A percentile compares a stretch with the other conserved stretches of the same genome.
Evolutionary conservation across 2,113 vertebrate genomes (phyloP).

Genomic region (Procavia capensis): DNA sequence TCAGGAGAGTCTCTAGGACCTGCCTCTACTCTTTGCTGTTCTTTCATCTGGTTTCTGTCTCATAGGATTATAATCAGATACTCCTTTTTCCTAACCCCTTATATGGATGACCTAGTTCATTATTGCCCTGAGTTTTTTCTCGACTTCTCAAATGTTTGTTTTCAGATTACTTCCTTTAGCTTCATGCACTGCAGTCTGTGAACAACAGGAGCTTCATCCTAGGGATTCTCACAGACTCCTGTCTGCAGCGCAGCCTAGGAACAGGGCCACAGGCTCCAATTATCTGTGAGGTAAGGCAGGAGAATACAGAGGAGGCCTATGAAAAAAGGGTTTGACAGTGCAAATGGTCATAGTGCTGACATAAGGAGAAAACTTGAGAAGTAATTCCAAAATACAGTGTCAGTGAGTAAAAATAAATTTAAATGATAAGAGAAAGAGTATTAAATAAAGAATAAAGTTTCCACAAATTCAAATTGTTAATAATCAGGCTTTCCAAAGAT

Average conservation of each 20-base stretch:
- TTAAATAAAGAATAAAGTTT: not conserved
- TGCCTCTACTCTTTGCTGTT: not conserved
- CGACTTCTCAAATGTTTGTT: not conserved
- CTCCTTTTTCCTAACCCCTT: not conserved
- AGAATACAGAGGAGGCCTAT: fast-evolving
- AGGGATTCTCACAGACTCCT: not conserved
- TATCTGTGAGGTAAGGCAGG: not conserved
- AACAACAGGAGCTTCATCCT: not conserved
- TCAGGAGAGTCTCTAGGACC: not conserved
- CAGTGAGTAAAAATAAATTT: not conserved
- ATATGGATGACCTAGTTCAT: not conserved
- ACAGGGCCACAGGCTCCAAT: no score
- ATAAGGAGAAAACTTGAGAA: not conserved
- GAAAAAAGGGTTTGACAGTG: not conserved
- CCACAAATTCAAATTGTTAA: not conserved
- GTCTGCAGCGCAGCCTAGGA: not conserved
- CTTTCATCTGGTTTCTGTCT: not conserved
- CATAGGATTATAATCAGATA: not conserved
- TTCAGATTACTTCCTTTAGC: not conserved
- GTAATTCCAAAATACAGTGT: not conserved
- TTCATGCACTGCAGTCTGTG: not conserved
- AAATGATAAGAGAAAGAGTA: not conserved
- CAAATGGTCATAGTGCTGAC: not conserved
- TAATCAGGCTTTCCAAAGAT: not conserved
- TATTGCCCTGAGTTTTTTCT: not conserved